phyloP scores from a whole-genome alignment of 1,140 invertebrate genomes.

The Hypsibius dujardini region DNA sequence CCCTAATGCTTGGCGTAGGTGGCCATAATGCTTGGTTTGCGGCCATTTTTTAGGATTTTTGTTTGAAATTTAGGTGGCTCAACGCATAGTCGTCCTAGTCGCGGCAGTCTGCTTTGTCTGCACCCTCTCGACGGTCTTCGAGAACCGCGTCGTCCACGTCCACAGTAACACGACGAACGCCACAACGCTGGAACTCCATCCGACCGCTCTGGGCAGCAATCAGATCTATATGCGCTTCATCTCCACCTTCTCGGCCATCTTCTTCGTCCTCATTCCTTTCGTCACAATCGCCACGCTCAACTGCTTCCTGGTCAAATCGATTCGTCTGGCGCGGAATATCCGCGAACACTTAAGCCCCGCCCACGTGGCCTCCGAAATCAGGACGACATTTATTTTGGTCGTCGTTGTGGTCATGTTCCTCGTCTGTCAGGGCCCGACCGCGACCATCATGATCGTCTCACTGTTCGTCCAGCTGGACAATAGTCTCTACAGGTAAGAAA shows the following conservation, averaged over 20 bases:
- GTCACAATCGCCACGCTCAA: constrained; percentile 51
- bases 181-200: not conserved
- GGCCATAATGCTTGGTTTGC: too few relatives aligned
- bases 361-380: constrained; percentile 26
- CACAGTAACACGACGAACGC: not conserved
- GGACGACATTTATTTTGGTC: constrained; percentile 55
- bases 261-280: constrained; percentile 49
- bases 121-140: not conserved
- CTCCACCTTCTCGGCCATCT: constrained; percentile 46
- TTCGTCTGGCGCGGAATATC: constrained; percentile 31
- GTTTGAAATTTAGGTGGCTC: not conserved
- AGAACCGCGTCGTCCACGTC: not conserved
- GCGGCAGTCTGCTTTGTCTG: not conserved
- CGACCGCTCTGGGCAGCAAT: constrained; percentile 32
- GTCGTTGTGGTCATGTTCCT: constrained; percentile 54
- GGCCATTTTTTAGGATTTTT: too few relatives aligned
- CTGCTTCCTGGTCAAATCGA: constrained; percentile 47
- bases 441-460: constrained; percentile 39
- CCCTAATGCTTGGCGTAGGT: too few relatives aligned
- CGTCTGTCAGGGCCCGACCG: constrained; percentile 50
- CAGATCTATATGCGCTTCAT: constrained; percentile 43
- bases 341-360: not conserved
- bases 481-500: constrained; percentile 18
- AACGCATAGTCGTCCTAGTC: not conserved
- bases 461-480: constrained; percentile 35